Base-by-base conservation (phyloP, 2,888 invertebrate genomes). In the Agrochola lota region DNA sequence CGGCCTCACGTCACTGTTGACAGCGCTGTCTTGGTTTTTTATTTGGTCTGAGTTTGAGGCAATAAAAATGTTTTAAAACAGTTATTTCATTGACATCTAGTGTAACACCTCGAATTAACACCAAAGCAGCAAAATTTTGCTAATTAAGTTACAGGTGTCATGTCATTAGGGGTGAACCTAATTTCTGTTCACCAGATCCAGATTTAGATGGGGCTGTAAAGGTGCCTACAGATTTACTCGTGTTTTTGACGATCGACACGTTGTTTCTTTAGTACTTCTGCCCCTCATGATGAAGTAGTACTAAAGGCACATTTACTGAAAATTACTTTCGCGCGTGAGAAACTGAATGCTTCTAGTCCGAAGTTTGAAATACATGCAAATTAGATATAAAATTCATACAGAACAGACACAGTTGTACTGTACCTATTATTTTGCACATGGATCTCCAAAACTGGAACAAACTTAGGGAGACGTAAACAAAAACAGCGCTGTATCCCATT, bases 381-480 rank as follows among this genome's bases (percentile, higher is more conserved):
- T 57, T n/a, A 1, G 6, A n/a, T n/a, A n/a, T n/a, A 57, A 11
- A 11, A 57, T 57, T 46, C 3, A 15, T 46, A 46, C 12, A 46
- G 11, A 46, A 17, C 30, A 4, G 60, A 26, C 26, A 59, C 15
- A 15, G 15, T 59, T 15, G 9, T 40, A 66, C 59, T 26, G 26
- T 66, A 43, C 17, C 8, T 4, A 20, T 80, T 35, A 55, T 60
- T 26, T 17, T 9, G 15, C 52, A 26, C 12, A 26, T 30, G 68
- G 74, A 78, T 72, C 69, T 70, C 79, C n/a, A 73, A 81, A 84
- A 77, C 64, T 49, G 66, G n/a, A 74, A 71, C 46, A 64, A 81
- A 82, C 46, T 77, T 71, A 11, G n/a, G 55, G 40, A 74, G 57
- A 78, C 69, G 62, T 63, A 77, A 80, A 75, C 81, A 85, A 87